phyloP scores from a whole-genome alignment of 2,797 vertebrate species.

The Decapterus maruadsi region DNA sequence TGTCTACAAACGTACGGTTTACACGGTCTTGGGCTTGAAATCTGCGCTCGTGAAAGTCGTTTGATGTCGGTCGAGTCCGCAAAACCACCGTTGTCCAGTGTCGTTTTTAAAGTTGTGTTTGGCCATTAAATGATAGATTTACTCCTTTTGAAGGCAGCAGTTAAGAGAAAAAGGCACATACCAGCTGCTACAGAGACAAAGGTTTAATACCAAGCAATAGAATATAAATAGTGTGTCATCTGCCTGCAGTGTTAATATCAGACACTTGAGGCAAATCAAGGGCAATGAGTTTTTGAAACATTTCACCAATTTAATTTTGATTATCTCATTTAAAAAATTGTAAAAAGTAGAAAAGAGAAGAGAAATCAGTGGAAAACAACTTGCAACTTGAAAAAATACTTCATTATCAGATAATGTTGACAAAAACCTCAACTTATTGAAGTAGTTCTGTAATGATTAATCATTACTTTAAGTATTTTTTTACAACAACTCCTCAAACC shows the following conservation, averaged over 20 bases:
- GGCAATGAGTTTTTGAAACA: not conserved
- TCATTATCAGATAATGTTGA: not conserved
- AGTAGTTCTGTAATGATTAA: too few species aligned
- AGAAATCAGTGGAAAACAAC: too few species aligned
- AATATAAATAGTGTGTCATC: not conserved
- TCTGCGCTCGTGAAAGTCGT: slow-evolving; percentile 23
- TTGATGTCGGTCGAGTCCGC: not conserved
- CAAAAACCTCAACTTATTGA: not conserved
- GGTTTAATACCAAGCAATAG: not conserved
- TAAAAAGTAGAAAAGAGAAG: not conserved
- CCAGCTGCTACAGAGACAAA: not conserved
- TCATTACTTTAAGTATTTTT: not conserved
- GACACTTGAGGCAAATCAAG: not conserved
- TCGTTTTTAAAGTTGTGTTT: not conserved
- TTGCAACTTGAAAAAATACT: not conserved
- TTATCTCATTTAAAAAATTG: not conserved
- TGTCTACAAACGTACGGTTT: slow-evolving; percentile 54
- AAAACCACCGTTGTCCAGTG: not conserved
- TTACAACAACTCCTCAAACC: not conserved
- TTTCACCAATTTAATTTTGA: not conserved
- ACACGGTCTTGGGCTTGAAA: slow-evolving; percentile 1
- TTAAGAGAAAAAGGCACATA: not conserved
- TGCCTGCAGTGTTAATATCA: not conserved
- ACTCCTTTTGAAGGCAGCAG: not conserved
- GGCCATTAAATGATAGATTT: not conserved